phyloP scores from a whole-genome alignment of 1,140 invertebrate genomes.

The Drosophila varians region DNA sequence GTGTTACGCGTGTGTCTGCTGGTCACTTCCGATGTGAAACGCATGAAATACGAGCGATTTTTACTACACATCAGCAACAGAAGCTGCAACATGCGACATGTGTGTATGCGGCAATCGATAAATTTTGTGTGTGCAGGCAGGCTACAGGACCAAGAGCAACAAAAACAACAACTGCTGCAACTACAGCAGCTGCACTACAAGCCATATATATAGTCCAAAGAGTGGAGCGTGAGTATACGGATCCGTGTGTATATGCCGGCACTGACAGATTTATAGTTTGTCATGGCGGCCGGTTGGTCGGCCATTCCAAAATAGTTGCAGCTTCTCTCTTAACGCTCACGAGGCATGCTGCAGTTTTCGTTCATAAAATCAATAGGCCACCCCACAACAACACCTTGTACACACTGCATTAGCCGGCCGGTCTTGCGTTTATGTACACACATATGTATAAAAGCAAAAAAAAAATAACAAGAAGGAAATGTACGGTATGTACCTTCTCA shows the following conservation, averaged over 20 bases:
- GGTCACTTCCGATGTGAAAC: constrained; percentile 71
- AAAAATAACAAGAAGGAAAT: background rate
- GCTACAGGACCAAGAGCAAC: constrained; percentile 8
- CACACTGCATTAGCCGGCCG: constrained; percentile 54
- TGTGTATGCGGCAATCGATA: constrained; percentile 73
- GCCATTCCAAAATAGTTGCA: constrained; percentile 76
- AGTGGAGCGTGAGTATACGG: constrained; percentile 26
- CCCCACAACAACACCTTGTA: background rate
- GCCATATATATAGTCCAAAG: constrained; percentile 30
- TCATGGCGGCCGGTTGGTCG: constrained; percentile 59
- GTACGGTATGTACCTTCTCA: background rate
- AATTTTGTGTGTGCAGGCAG: constrained; percentile 69
- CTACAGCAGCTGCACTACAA: constrained; percentile 45
- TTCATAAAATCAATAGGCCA: constrained; percentile 79
- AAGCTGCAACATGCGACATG: constrained; percentile 48
- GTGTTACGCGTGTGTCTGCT: constrained; percentile 14
- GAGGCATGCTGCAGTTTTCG: constrained; percentile 41
- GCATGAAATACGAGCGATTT: constrained; percentile 79
- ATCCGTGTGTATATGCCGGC: constrained; percentile 54
- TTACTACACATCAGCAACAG: constrained; percentile 76
- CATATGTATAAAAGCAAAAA: background rate
- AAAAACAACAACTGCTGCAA: constrained; percentile 9
- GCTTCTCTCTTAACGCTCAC: constrained; percentile 23
- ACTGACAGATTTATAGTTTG: constrained; percentile 79
- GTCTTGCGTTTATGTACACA: constrained; percentile 41